Evolutionary conservation across 1,140 invertebrate species (phyloP).

Genomic region (Thrips palmi): DNA sequence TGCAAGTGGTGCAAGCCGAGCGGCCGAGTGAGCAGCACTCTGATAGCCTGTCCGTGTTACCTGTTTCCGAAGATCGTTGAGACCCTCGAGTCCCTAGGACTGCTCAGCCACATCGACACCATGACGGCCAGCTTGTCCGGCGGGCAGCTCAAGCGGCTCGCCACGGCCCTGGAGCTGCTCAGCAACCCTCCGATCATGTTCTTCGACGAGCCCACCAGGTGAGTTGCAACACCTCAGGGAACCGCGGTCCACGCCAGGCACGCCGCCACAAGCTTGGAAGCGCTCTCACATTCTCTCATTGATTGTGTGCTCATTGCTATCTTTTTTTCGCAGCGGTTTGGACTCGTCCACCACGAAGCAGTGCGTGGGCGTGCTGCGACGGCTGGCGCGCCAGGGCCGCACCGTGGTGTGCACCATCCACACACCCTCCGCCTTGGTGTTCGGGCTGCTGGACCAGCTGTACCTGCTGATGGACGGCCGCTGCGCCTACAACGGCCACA

Average conservation of each 20-base stretch:
- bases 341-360: constrained; percentile 87
- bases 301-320: background rate
- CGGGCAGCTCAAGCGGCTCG: constrained; percentile 78
- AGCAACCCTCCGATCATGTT: constrained; percentile 93
- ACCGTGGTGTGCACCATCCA: constrained; percentile 87
- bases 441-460: constrained; percentile 88
- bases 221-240: background rate
- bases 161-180: constrained; percentile 65
- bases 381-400: constrained; percentile 48
- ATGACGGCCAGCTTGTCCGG: constrained; percentile 65
- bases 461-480: constrained; percentile 81
- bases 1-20: background rate
- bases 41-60: background rate
- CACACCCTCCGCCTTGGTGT: constrained; percentile 83
- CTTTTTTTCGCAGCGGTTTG: constrained; percentile 38
- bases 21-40: background rate
- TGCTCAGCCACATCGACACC: constrained; percentile 55
- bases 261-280: too few relatives aligned
- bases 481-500: constrained; percentile 76
- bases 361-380: constrained; percentile 66
- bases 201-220: constrained; percentile 81
- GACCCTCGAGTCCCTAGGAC: constrained; percentile 52
- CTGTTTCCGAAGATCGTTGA: constrained; percentile 5
- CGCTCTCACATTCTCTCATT: background rate
- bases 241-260: background rate